Evolutionary conservation across 1,140 invertebrate species (phyloP), one percentile per base, ranked within the genome.

Genomic region (Adoxophyes honmai): DNA sequence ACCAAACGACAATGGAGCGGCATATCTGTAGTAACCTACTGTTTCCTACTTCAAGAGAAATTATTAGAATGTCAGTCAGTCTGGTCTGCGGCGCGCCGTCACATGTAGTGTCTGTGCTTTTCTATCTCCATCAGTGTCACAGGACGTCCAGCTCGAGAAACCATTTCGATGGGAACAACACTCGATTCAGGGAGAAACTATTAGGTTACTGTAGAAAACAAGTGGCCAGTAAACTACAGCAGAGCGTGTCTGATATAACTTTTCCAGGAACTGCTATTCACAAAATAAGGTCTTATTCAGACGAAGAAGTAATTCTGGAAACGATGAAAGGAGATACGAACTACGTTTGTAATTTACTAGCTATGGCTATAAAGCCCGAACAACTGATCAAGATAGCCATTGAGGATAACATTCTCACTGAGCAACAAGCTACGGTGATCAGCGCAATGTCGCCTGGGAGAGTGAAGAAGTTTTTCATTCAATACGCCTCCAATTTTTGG

Each of bases 91-190:
- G 86, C 4, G 71, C 75, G 0, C 52, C 81, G 10, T 53, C 82
- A 0, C 52, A 73, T 35, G 61, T 62, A 10, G 75, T 88, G 0
- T 88, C 86, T 6, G 66, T 88, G 2, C 62, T 88, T 1, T 88
- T 88, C 59, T 88, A 79, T 42, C 67, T 88, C 0, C 82, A 88
- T 28, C 83, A 86, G 42, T 86, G 82, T 36, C 81, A 83, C 54
- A 78, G 83, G 57, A 78, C 73, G 1, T 73, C 69, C 48, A 72
- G 77, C 38, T 18, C 71, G 0, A 78, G 56, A 35, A 82, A 86
- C 64, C 75, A 79, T 51, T 42, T 88, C 6, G 86, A 79, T 28
- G 86, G 86, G 4, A 55, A 72, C 35, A 88, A 88, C 36, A 80
- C 71, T 4, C 82, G 62, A 55, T 64, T 86, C 34, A 74, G 82